Percentiles rank a stretch among this genome's conserved stretches.
These are phyloP conservation scores for Pardosa pseudoannulata DNA, from an alignment of 2,888 invertebrate species.

Conservation along the genomic window DNA sequence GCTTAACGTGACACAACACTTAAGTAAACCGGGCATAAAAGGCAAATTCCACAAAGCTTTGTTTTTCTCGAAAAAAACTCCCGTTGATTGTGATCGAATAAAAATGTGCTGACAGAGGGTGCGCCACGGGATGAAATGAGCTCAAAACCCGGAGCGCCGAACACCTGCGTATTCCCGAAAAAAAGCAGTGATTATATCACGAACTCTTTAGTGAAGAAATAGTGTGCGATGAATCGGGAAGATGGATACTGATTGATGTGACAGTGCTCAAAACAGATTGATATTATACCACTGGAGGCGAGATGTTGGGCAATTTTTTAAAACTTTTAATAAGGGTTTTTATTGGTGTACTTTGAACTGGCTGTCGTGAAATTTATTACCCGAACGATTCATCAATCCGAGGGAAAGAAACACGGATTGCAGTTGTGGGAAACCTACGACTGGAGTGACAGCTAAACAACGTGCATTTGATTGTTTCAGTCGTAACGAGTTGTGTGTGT, in stretches of 20 bases:
- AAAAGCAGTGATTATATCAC: neutral
- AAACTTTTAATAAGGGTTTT: neutral
- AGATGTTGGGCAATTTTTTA: constrained; percentile 9
- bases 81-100: neutral
- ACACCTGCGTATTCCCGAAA: neutral
- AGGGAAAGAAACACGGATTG: neutral
- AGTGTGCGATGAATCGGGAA: neutral
- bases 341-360: constrained; percentile 2
- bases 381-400: neutral
- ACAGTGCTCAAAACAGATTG: neutral
- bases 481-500: no score
- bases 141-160: neutral
- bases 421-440: neutral
- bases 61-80: neutral
- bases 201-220: neutral
- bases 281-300: neutral
- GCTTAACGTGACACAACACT: no score
- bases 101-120: neutral
- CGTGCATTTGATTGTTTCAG: neutral
- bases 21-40: no score
- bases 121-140: neutral
- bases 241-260: constrained; percentile 10
- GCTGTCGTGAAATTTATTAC: neutral
- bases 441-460: neutral
- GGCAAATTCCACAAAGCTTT: neutral